Evolutionary conservation across 2,888 invertebrate species (phyloP), one percentile per base, ranked within the genome.

Genomic region (Phyllotreta cruciferae): DNA sequence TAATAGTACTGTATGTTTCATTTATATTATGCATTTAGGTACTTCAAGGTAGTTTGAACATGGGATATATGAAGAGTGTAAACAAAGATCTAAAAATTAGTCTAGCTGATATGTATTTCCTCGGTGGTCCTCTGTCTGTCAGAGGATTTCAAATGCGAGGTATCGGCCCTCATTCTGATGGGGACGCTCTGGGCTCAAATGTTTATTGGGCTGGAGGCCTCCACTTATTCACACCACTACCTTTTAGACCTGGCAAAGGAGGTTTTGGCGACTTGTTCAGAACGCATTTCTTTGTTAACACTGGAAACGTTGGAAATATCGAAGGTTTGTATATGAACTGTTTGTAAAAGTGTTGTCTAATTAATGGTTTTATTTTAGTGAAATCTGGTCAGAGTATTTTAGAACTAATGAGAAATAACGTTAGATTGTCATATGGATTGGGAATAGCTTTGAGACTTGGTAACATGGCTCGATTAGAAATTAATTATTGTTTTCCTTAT

Each of bases 191-290:
- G 0, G 94, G 94, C 1, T 90, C 91, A 4, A 86, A 88, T 76
- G 85, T 90, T 44, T 96, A 91, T 82, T 96, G 96, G 93, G 89
- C 93, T 9, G 85, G 88, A 1, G 97, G 92, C 0, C 78, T 93
- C 8, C 98, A 98, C 83, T 75, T 96, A 35, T 98, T 91, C 84
- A 88, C 92, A 1, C 97, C 97, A 7, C 84, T 99, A 63, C 97
- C 97, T 10, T 96, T 96, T 82, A 86, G 88, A 68, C 90, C 91
- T 2, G 89, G 91, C 8, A 86, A 87, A 73, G 90, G 90, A 45
- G 90, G 91, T 6, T 86, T 96, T 69, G 92, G 91, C 0, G 91
- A 94, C 70, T 84, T 94, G 71, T 92, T 98, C 79, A 87, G 93
- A 65, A 88, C 93, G 42, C 98, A 99, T 82, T 84, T 91, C 60